phyloP scores from a whole-genome alignment of 2,113 vertebrate species.

The Dolichallabes microphthalmus region DNA sequence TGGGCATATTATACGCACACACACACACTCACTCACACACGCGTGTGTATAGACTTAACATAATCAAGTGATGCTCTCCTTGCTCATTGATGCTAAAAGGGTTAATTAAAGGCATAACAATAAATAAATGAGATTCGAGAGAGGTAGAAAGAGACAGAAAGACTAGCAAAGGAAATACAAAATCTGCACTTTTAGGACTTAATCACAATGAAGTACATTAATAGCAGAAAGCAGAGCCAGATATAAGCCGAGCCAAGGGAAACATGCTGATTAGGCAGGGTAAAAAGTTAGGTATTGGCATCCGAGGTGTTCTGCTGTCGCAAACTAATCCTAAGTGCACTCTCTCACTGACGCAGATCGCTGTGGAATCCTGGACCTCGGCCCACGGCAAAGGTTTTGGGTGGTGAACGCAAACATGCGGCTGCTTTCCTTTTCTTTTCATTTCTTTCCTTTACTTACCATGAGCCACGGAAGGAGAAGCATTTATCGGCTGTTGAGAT shows the following conservation, averaged over 20 bases:
- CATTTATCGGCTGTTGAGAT: slow-evolving; percentile 18
- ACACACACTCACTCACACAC: not conserved
- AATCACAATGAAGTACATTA: slow-evolving; percentile 21
- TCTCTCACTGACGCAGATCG: slow-evolving; percentile 14
- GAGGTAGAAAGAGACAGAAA: slow-evolving; percentile 34
- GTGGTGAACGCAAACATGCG: not conserved
- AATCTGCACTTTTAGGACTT: not conserved
- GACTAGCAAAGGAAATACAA: not conserved
- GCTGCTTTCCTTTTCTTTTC: not conserved
- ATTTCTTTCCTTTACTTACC: not conserved
- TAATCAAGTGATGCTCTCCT: slow-evolving; percentile 32
- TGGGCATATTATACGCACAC: not conserved
- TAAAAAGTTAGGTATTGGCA: not conserved
- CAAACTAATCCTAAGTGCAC: slow-evolving; percentile 15
- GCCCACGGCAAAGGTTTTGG: not conserved
- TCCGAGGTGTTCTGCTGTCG: slow-evolving; percentile 15
- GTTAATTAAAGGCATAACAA: slow-evolving; percentile 16
- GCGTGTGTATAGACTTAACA: slow-evolving; percentile 31
- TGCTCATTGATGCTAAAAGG: slow-evolving; percentile 28
- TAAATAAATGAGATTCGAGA: slow-evolving; percentile 58
- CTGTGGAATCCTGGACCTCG: slow-evolving; percentile 1
- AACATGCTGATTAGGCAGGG: slow-evolving; percentile 27
- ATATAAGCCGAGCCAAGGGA: not conserved
- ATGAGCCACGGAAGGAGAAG: not conserved
- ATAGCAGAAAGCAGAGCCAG: not conserved